These are phyloP conservation scores for Allolobophora icterica DNA, from an alignment of 2,888 invertebrate species.

Conservation along the genomic window DNA sequence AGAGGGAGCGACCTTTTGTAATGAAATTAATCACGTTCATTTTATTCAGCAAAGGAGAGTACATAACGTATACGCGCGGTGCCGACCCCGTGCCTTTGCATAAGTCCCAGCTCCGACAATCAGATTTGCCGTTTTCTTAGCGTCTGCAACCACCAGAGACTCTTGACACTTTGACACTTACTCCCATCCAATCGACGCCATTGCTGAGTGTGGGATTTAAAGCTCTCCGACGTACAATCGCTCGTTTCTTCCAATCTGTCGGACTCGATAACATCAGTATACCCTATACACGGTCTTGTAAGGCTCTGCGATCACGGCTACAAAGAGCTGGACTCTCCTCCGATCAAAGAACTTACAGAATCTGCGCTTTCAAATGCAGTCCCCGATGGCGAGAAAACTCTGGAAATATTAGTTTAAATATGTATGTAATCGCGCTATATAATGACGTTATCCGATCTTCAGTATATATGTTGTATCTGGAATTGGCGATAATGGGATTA, in stretches of 20 bases:
- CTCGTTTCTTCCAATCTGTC: not conserved
- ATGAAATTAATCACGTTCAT: not conserved
- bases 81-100: not conserved
- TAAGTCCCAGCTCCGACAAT: not conserved
- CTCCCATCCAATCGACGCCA: conserved; percentile 4
- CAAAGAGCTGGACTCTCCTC: not conserved
- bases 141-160: not conserved
- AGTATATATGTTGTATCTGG: no score
- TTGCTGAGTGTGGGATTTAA: not conserved
- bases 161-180: conserved; percentile 6
- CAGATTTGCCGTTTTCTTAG: not conserved
- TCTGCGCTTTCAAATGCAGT: not conserved
- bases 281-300: not conserved
- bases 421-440: not conserved
- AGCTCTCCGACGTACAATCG: not conserved
- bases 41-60: not conserved
- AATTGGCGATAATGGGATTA: no score
- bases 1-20: not conserved
- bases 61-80: not conserved
- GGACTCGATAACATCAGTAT: not conserved
- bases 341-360: not conserved
- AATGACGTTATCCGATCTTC: not conserved
- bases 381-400: not conserved
- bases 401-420: not conserved
- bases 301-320: not conserved